phyloP scores from a whole-genome alignment of 2,888 invertebrate species.

The Pecten maximus region DNA sequence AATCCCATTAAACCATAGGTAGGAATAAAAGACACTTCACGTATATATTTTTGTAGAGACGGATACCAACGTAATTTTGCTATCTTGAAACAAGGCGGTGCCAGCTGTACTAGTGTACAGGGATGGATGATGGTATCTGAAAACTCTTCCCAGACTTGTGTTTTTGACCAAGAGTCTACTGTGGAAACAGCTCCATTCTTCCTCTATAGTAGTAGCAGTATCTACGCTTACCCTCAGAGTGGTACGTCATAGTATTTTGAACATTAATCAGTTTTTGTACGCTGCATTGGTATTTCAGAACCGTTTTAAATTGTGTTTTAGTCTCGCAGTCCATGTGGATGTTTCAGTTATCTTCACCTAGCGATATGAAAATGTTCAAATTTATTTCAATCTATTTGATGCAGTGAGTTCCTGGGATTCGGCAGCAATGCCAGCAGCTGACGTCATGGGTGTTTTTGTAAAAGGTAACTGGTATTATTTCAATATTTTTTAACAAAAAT shows the following conservation, averaged over 20 bases:
- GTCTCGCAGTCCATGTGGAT: too few relatives aligned
- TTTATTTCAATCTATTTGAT: too few relatives aligned
- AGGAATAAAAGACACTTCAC: too few relatives aligned
- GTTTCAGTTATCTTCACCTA: too few relatives aligned
- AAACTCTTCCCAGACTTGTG: background rate
- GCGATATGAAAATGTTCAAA: too few relatives aligned
- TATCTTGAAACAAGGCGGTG: background rate
- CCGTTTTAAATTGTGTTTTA: too few relatives aligned
- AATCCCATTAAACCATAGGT: too few relatives aligned
- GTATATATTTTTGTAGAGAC: background rate
- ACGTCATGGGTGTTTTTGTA: slow-evolving; percentile 1
- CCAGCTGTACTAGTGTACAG: background rate
- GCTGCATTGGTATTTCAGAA: too few relatives aligned
- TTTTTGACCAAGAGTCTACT: background rate
- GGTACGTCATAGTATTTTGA: background rate
- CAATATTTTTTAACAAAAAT: background rate
- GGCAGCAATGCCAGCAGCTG: slow-evolving; percentile 22
- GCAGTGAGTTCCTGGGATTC: slow-evolving; percentile 11
- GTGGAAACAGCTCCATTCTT: slow-evolving; percentile 22
- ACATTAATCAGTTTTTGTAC: too few relatives aligned
- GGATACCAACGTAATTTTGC: slow-evolving; percentile 9
- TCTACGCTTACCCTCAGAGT: background rate
- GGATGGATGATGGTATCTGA: background rate
- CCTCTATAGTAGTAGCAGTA: background rate
- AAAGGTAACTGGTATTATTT: background rate